Conservation (phyloP, 2,113 vertebrate species). For the Silurus asotus region DNA sequence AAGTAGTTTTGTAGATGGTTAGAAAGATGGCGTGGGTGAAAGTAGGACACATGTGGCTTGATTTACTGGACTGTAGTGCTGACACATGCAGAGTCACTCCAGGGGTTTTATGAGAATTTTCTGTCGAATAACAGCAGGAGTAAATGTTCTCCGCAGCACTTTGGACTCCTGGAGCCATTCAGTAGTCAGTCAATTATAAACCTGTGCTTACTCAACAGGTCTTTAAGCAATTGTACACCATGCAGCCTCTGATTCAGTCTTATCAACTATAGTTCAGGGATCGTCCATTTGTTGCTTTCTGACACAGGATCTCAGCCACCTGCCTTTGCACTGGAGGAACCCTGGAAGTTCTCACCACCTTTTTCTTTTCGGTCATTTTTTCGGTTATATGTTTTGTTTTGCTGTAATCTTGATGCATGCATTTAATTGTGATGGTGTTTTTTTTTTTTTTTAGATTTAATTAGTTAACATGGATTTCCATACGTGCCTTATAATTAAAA, state of each 20-base stretch:
- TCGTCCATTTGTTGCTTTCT: not conserved
- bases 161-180: not conserved
- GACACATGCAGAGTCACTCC: constrained; percentile 49
- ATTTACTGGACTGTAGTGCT: constrained; percentile 41
- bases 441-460: not conserved
- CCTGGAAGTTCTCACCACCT: not conserved
- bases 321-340: not conserved
- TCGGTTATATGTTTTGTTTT: not conserved
- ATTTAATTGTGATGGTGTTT: not conserved
- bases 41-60: constrained; percentile 54
- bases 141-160: not conserved
- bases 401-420: not conserved
- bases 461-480: not conserved
- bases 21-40: not conserved
- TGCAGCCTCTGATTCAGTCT: not conserved
- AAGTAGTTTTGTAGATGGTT: not conserved
- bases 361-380: not conserved
- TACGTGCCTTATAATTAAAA: constrained; percentile 19
- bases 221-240: not conserved
- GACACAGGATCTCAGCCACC: not conserved
- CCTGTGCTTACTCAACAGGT: not conserved
- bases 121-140: not conserved
- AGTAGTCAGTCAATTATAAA: not conserved
- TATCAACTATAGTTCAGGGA: not conserved
- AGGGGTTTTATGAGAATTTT: constrained; percentile 48